phyloP scores from a whole-genome alignment of 30 jellyfish, hydroid and myxozoan genomes.

The Chrysaora quinquecirrha region DNA sequence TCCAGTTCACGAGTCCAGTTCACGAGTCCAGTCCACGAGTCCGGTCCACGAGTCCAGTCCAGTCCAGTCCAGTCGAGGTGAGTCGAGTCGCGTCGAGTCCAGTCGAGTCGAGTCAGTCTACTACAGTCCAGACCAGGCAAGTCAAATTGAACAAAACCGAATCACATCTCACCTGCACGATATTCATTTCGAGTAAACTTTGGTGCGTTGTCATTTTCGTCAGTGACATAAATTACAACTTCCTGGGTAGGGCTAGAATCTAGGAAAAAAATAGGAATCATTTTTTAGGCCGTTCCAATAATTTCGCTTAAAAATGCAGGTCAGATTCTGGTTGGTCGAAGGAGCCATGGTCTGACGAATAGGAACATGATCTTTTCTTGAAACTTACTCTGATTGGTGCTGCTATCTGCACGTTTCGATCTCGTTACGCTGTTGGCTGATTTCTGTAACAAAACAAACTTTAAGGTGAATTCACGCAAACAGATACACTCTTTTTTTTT shows the following conservation, averaged over 20 bases:
- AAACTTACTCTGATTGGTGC: neutral
- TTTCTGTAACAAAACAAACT: neutral
- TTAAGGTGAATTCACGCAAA: too few relatives aligned
- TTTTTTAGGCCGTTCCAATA: neutral
- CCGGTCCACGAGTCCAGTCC: too few relatives aligned
- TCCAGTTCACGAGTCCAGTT: too few relatives aligned
- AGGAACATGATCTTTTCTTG: too few relatives aligned
- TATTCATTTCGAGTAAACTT: constrained; percentile 58
- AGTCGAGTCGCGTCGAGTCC: too few relatives aligned
- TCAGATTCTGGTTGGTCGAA: neutral
- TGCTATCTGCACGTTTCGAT: neutral
- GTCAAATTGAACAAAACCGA: too few relatives aligned
- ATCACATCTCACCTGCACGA: constrained; percentile 63
- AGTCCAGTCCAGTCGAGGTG: too few relatives aligned
- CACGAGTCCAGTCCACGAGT: too few relatives aligned
- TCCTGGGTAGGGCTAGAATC: constrained; percentile 35
- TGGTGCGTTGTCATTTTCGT: constrained; percentile 71
- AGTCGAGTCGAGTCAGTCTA: too few relatives aligned
- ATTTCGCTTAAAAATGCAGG: neutral
- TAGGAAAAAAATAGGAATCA: neutral
- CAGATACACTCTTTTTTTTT: too few relatives aligned
- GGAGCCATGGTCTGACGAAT: too few relatives aligned
- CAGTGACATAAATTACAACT: constrained; percentile 42
- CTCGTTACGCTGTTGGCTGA: constrained; percentile 6
- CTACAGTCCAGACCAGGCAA: too few relatives aligned